These are phyloP conservation scores for Camarhynchus parvulus DNA, from an alignment of 2,113 vertebrate genomes.

Conservation along the genomic window DNA sequence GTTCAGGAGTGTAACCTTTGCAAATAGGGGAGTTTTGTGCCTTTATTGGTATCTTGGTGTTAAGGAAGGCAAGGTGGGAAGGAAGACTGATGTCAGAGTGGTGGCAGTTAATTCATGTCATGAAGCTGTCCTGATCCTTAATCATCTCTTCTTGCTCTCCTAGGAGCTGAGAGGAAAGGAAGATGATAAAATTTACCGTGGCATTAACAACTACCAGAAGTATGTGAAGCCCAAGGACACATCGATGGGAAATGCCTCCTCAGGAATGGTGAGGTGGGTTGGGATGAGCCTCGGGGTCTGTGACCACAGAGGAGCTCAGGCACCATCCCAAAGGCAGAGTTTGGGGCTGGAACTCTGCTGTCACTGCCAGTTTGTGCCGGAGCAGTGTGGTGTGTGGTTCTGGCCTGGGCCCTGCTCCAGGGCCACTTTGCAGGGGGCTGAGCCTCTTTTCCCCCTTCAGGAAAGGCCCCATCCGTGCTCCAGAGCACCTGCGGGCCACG, in stretches of 20 bases:
- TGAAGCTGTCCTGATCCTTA: neutral
- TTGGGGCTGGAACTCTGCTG: neutral
- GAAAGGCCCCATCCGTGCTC: slow-evolving; percentile 93
- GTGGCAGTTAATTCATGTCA: neutral
- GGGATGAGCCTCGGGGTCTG: neutral
- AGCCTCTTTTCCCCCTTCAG: slow-evolving; percentile 62
- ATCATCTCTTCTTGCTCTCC: neutral
- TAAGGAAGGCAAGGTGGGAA: neutral
- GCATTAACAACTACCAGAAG: slow-evolving; percentile 96
- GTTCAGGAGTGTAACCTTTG: neutral
- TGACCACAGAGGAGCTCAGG: neutral
- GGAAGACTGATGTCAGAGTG: neutral
- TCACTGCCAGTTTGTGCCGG: neutral
- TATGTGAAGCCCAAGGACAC: slow-evolving; percentile 96
- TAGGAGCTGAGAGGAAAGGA: slow-evolving; percentile 91
- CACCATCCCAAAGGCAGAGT: neutral
- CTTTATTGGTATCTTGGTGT: neutral
- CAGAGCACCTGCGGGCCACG: slow-evolving; percentile 89
- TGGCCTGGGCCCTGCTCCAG: neutral
- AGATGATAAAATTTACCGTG: slow-evolving; percentile 96
- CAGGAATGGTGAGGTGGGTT: slow-evolving; percentile 90
- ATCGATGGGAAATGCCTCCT: slow-evolving; percentile 93
- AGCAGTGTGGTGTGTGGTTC: neutral
- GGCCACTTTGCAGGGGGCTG: neutral
- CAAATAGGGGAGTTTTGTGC: neutral